Percentiles rank a stretch among this genome's conserved stretches.
Evolutionary conservation across 2,113 vertebrate species (phyloP).

Genomic region (Macquaria ambigua): DNA sequence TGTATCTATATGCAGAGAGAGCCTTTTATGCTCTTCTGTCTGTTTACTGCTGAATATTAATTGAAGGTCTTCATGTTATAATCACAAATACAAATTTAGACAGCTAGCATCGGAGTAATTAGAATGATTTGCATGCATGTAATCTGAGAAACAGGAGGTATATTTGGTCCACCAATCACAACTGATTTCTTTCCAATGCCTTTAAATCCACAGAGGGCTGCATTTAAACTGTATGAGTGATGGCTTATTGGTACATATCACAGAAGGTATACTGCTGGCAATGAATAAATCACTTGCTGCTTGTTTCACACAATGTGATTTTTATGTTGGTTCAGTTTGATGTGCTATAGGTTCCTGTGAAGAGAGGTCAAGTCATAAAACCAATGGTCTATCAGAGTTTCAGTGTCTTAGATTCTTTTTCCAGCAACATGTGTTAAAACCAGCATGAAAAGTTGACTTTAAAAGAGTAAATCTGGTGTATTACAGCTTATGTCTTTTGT

Average conservation of each 20-base stretch:
- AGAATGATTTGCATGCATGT: conserved; percentile 32
- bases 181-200: background rate
- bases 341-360: background rate
- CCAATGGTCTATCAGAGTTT: no score
- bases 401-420: no score
- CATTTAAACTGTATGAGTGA: background rate
- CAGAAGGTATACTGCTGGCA: background rate
- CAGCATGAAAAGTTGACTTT: no score
- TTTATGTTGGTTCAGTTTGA: background rate
- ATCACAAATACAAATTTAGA: conserved; percentile 41
- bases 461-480: no score
- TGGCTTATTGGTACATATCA: background rate
- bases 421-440: no score
- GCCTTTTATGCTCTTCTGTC: conserved; percentile 22
- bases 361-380: no score
- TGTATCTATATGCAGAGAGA: conserved; percentile 32
- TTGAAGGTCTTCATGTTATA: conserved; percentile 28
- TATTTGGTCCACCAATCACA: conserved; percentile 14
- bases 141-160: conserved; percentile 30
- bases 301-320: background rate
- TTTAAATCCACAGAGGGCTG: conserved; percentile 1
- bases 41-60: conserved; percentile 48
- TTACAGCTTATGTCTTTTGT: no score
- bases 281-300: background rate
- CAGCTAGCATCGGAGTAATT: conserved; percentile 9